A percentile compares a stretch with the other conserved stretches of the same genome.
Conservation (phyloP, 2,113 vertebrate genomes). For the Ivindomyrus marchei region DNA sequence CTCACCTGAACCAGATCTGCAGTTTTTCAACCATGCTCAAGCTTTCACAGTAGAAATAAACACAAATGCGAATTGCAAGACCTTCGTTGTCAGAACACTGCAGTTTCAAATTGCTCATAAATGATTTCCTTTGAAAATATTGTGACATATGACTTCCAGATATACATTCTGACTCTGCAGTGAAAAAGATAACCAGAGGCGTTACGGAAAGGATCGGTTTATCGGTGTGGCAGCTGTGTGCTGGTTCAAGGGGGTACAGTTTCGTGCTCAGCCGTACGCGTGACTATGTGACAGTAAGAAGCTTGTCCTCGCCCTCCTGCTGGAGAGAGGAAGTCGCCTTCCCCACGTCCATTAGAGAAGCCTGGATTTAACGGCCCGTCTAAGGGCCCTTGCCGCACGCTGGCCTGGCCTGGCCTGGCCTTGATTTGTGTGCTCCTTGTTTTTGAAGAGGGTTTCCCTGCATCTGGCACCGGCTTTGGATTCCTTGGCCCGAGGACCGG, state of each 20-base stretch:
- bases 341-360: not conserved
- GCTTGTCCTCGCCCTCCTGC: not conserved
- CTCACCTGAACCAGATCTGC: not conserved
- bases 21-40: not conserved
- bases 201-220: not conserved
- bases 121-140: not conserved
- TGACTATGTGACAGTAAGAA: not conserved
- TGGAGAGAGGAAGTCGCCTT: not conserved
- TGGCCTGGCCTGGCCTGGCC: conserved; percentile 18
- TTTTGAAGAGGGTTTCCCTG: conserved; percentile 78
- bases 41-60: not conserved
- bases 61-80: not conserved
- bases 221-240: not conserved
- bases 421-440: conserved; percentile 57
- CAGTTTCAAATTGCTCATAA: not conserved
- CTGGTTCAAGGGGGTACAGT: not conserved
- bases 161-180: not conserved
- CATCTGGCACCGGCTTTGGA: conserved; percentile 61
- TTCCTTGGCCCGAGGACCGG: too few species aligned
- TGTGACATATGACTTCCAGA: not conserved
- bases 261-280: not conserved
- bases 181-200: not conserved
- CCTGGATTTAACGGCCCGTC: conserved; percentile 23
- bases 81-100: not conserved
- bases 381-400: conserved; percentile 31